Base-by-base conservation (phyloP, 2,797 vertebrate genomes). In the Tachyglossus aculeatus region DNA sequence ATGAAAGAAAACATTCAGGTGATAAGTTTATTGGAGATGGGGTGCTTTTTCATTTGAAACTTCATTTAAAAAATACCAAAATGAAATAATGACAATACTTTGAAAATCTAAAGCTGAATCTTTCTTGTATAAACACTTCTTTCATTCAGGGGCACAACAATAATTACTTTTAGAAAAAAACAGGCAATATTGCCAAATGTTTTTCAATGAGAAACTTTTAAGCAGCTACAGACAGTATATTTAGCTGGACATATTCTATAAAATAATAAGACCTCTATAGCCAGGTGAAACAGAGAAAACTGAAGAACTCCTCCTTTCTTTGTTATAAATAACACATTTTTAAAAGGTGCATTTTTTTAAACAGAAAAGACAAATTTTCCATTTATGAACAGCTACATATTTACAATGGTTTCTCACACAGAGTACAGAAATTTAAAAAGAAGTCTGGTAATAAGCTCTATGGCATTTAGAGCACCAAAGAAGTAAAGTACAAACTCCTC, bases 271-370 rank as follows among this genome's bases (percentile, higher is more conserved):
- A 51, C 81, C 6, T 48, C 27, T 57, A 48, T 29, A 57, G 39
- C 78, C 81, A 82, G 82, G 83, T 61, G 69, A 57, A 72, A 15
- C 0, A 29, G 43, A 70, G 52, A 61, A 84, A 75, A 78, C 59
- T 8, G 62, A 21, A 61, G 22, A 4, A 43, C 34, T 77, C 57
- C 12, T 40, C 33, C 71, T 69, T 76, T 61, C 37, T 84, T 88
- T 67, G 63, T 81, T 83, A 92, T 87, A 92, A 88, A 89, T 84
- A 87, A 86, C 69, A n/a, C n/a, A 70, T 44, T 73, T 77, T 65
- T 51, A 64, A 71, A 54, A 56, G 19, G 33, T 68, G 16, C 62
- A 37, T 41, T 87, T 83, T 85, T 89, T 82, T 86, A 74, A 82
- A 81, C 15, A 77, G 62, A 71, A 78, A 83, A 86, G 71, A 65